phyloP scores from a whole-genome alignment of 30 jellyfish, hydroid and myxozoan genomes.

The Hydractinia echinata region DNA sequence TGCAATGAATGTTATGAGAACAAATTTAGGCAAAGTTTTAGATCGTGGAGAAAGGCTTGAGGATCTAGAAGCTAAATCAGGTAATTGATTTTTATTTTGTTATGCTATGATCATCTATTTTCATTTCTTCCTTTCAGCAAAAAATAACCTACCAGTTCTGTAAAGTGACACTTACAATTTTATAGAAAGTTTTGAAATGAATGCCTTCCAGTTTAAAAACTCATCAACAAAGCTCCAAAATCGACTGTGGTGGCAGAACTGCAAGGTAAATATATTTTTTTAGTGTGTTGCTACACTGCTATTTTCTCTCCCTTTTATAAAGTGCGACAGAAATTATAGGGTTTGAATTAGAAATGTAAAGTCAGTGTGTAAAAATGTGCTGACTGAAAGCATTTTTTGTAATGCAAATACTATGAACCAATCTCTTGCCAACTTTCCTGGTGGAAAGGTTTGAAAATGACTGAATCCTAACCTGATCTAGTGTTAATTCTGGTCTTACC shows the following conservation, averaged over 20 bases:
- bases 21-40: constrained; percentile 65
- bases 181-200: constrained; percentile 93
- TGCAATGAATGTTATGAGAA: constrained; percentile 81
- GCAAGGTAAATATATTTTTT: constrained; percentile 47
- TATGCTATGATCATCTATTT: not conserved
- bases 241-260: constrained; percentile 94
- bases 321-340: too few relatives aligned
- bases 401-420: too few relatives aligned
- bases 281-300: too few relatives aligned
- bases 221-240: constrained; percentile 77
- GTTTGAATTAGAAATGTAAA: too few relatives aligned
- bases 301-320: too few relatives aligned
- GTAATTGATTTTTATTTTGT: constrained; percentile 24
- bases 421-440: too few relatives aligned
- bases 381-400: too few relatives aligned
- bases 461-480: too few relatives aligned
- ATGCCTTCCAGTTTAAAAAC: constrained; percentile 83
- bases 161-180: not conserved
- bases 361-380: too few relatives aligned
- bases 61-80: constrained; percentile 96
- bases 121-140: not conserved
- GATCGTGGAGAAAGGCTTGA: constrained; percentile 91
- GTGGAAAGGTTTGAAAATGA: too few relatives aligned
- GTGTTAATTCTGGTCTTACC: too few relatives aligned
- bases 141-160: not conserved